Evolutionary conservation across 2,113 vertebrate genomes (phyloP).

Genomic region (Reinhardtius hippoglossoides): DNA sequence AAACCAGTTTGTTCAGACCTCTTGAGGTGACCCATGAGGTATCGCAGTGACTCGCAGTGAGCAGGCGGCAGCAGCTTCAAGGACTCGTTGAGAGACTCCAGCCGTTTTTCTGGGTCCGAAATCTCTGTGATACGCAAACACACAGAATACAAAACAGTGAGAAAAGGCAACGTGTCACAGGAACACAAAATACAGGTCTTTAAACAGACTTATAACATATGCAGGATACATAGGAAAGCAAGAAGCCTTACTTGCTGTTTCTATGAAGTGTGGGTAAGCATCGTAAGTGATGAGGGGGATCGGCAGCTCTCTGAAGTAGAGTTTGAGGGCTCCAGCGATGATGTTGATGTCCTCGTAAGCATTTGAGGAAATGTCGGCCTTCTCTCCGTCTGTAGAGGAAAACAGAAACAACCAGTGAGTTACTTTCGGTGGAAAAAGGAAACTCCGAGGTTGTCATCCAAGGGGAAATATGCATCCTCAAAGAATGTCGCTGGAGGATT

Average conservation of each 20-base stretch:
- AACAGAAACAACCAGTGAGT: not conserved
- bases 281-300: conserved; percentile 98
- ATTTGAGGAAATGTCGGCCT: conserved; percentile 96
- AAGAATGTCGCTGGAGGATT: too few species aligned
- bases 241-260: conserved; percentile 83
- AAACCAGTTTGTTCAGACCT: conserved; percentile 80
- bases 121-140: conserved; percentile 84
- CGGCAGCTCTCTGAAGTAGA: conserved; percentile 99
- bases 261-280: conserved; percentile 97
- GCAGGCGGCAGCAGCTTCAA: conserved; percentile 95
- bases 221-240: not conserved
- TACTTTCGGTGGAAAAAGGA: not conserved
- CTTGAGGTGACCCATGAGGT: conserved; percentile 99
- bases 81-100: conserved; percentile 95
- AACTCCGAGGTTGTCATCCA: too few species aligned
- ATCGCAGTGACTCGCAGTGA: conserved; percentile 95
- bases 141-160: not conserved
- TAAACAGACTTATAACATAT: too few species aligned
- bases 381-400: conserved; percentile 90
- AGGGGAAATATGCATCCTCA: too few species aligned
- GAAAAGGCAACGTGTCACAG: not conserved
- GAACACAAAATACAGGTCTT: not conserved
- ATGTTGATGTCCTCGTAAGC: conserved; percentile 99
- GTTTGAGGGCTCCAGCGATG: conserved; percentile 97
- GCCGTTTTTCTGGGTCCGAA: conserved; percentile 90